Base-by-base conservation (phyloP, 2,113 vertebrate species). In the Amazona vittata region DNA sequence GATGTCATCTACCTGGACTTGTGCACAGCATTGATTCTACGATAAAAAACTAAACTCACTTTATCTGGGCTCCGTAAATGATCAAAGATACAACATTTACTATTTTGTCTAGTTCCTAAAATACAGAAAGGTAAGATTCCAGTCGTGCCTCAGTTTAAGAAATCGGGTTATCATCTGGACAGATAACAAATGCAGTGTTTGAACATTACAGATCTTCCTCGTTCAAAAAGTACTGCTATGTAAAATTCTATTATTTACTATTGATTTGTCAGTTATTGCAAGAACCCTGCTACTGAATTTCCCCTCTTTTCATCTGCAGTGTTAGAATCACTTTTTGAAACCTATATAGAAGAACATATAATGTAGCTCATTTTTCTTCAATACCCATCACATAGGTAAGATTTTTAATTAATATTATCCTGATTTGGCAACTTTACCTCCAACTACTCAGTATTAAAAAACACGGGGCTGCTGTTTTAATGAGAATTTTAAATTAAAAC, bases 181-280 rank as follows among this genome's bases (percentile, higher is more conserved):
- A 57, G 12, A n/a, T 70, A 25, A 20, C 21, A 93, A 77, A 52
- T 25, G 62, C 5, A 79, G 15, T 60, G 10, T 37, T 91, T 85
- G 69, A 84, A 70, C 7, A 37, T 73, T 41, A 64, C 25, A 85
- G 15, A 57, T 46, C 13, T 87, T 74, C 50, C 18, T 41, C 39
- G 92, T 50, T 89, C 33, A 86, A 74, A 86, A 90, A 91, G 46
- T 71, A 53, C 19, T 39, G 5, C 52, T 85, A 33, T 74, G n/a
- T 73, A 89, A 92, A 96, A 85, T 44, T 90, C 13, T 55, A 21
- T 47, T 59, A 55, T 17, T 88, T 90, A 31, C 6, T 90, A 63
- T 33, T 55, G 37, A 89, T 93, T 89, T 84, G 26, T 46, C 65
- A 89, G 22, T 87, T 80, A 83, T 60, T 92, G 17, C 39, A 89